phyloP scores from a whole-genome alignment of 2,797 vertebrate species.

The Podarcis lilfordi region DNA sequence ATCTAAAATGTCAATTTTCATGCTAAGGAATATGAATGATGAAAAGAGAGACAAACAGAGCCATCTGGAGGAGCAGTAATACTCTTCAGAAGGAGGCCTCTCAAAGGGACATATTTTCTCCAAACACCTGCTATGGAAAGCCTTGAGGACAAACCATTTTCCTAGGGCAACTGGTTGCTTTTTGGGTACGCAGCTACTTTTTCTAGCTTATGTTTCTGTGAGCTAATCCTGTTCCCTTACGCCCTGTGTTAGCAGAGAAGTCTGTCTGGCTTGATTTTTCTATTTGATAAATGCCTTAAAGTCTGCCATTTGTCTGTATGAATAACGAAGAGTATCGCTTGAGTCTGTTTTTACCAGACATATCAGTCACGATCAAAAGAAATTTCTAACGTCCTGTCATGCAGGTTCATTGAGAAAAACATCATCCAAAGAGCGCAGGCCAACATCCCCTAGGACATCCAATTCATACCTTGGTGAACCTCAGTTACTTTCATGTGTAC shows the following conservation, averaged over 20 bases:
- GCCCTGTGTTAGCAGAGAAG: slow-evolving; percentile 29
- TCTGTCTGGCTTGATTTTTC: not conserved
- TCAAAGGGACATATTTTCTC: not conserved
- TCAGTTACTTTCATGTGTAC: not conserved
- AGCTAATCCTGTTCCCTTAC: slow-evolving; percentile 15
- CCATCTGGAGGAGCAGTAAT: not conserved
- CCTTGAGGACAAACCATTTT: not conserved
- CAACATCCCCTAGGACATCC: slow-evolving; percentile 27
- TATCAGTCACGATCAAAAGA: slow-evolving; percentile 41
- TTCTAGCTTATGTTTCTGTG: not conserved
- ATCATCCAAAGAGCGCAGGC: not conserved
- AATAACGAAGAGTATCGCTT: slow-evolving; percentile 43
- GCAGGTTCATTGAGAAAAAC: slow-evolving; percentile 39
- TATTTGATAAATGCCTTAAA: slow-evolving; percentile 51
- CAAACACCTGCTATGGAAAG: slow-evolving; percentile 5
- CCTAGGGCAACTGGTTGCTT: not conserved
- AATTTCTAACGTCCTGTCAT: slow-evolving; percentile 38
- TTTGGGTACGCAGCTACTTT: not conserved
- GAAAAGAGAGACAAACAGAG: not conserved
- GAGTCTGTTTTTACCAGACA: slow-evolving; percentile 41
- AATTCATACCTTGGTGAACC: not conserved
- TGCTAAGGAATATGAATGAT: not conserved
- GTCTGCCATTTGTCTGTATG: not conserved
- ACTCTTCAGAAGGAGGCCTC: not conserved
- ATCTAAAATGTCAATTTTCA: not conserved